Percentiles rank a stretch among this genome's conserved stretches.
Evolutionary conservation across 2,113 vertebrate species (phyloP).

Genomic region (Trematocara macrostoma): DNA sequence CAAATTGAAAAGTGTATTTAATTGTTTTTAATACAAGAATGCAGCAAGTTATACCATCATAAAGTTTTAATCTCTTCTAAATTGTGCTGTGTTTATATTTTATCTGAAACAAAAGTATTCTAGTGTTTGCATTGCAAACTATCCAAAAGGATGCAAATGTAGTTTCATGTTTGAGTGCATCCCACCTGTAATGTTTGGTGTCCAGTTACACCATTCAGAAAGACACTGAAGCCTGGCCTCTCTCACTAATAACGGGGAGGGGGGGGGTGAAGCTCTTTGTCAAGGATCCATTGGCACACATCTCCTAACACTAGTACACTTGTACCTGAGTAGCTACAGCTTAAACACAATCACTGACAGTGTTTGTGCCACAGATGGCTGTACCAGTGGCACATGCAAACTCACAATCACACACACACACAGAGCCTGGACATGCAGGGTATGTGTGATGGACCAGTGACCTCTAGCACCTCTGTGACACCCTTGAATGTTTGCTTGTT

Average conservation of each 20-base stretch:
- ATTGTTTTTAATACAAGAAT: neutral
- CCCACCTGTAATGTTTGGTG: neutral
- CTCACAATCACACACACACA: neutral
- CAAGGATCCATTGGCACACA: slow-evolving; percentile 16
- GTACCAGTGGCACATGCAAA: neutral
- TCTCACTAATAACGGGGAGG: neutral
- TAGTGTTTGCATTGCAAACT: neutral
- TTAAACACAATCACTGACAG: neutral
- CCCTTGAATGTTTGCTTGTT: slow-evolving; percentile 59
- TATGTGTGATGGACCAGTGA: slow-evolving; percentile 22
- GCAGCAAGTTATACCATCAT: neutral
- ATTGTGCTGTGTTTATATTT: neutral
- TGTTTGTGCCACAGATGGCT: neutral
- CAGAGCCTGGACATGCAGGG: neutral
- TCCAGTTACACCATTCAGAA: slow-evolving; percentile 25
- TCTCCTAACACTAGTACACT: slow-evolving; percentile 22
- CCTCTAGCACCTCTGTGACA: slow-evolving; percentile 54
- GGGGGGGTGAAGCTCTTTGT: neutral
- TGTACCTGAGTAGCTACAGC: slow-evolving; percentile 20
- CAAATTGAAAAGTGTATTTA: neutral
- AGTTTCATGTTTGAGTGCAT: neutral
- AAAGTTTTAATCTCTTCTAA: neutral
- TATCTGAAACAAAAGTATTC: neutral
- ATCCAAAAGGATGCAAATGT: neutral
- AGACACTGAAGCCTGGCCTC: neutral